phyloP scores from a whole-genome alignment of 2,888 invertebrate species.

The Nephrotoma flavescens region DNA sequence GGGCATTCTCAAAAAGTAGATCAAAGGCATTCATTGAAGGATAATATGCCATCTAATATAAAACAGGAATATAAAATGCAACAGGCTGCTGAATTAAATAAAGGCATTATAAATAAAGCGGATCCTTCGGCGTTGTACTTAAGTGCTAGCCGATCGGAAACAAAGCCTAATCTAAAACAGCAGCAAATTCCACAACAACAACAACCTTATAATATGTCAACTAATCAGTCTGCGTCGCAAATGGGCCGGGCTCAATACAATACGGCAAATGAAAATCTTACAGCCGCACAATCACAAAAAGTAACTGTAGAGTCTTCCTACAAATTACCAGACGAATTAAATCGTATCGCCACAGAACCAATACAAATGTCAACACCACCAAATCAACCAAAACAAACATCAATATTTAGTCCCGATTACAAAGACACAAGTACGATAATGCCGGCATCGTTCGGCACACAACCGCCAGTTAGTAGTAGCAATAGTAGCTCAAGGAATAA shows the following conservation, averaged over 20 bases:
- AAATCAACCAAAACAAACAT: constrained; percentile 17
- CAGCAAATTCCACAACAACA: constrained; percentile 9
- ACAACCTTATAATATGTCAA: not conserved
- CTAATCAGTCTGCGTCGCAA: not conserved
- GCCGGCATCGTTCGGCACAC: constrained; percentile 10
- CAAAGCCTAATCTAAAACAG: not conserved
- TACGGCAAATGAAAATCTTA: not conserved
- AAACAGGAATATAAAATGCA: constrained; percentile 3
- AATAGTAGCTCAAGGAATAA: constrained; percentile 12
- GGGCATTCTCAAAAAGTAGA: not conserved
- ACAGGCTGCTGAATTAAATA: not conserved
- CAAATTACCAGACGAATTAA: constrained; percentile 7
- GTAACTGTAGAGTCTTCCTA: constrained; percentile 17
- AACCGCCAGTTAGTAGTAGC: constrained; percentile 2
- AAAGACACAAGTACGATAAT: constrained; percentile 20
- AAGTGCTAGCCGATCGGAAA: not conserved
- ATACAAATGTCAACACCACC: constrained; percentile 18
- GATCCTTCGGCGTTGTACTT: not conserved
- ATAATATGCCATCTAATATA: not conserved
- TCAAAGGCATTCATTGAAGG: not conserved
- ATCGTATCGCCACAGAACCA: not conserved
- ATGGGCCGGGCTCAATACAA: not conserved
- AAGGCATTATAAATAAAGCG: not conserved
- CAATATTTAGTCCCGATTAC: constrained; percentile 31
- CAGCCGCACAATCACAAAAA: constrained; percentile 10